Conservation (phyloP, 2,797 vertebrate species). For the Heterohyrax brucei region DNA sequence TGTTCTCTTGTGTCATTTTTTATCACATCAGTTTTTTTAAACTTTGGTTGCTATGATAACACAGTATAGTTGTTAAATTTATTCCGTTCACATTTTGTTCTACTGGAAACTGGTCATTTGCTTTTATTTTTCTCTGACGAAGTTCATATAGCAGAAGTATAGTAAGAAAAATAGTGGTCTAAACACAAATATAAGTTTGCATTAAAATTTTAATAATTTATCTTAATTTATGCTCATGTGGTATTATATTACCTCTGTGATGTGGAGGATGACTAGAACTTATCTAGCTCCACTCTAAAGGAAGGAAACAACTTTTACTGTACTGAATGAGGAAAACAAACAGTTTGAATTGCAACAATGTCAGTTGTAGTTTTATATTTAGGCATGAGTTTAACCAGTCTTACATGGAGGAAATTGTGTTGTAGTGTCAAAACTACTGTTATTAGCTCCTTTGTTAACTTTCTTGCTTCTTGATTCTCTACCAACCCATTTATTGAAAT, state of each 20-base stretch:
- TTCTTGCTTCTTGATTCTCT: conserved; percentile 47
- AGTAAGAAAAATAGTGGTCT: conserved; percentile 72
- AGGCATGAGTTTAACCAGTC: background rate
- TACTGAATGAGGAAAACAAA: conserved; percentile 4
- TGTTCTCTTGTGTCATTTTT: conserved; percentile 89
- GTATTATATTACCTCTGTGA: conserved; percentile 72
- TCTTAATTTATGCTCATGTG: conserved; percentile 63
- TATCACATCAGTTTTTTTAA: conserved; percentile 85
- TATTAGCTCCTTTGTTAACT: background rate
- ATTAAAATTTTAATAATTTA: conserved; percentile 76
- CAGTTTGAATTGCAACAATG: background rate
- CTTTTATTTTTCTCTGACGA: conserved; percentile 85
- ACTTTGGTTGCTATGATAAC: conserved; percentile 88
- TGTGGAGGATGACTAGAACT: conserved; percentile 46
- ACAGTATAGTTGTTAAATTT: conserved; percentile 87
- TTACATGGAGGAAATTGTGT: conserved; percentile 2
- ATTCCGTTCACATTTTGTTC: conserved; percentile 86
- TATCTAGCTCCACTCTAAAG: conserved; percentile 57
- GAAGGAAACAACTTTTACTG: background rate
- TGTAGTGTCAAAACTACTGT: background rate
- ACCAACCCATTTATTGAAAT: conserved; percentile 34
- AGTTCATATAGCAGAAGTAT: conserved; percentile 73
- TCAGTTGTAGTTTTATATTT: background rate
- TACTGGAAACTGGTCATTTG: conserved; percentile 82
- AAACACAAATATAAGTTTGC: conserved; percentile 77